These are phyloP conservation scores for Melitaea cinxia DNA, from an alignment of 1,140 invertebrate species.

Conservation along the genomic window DNA sequence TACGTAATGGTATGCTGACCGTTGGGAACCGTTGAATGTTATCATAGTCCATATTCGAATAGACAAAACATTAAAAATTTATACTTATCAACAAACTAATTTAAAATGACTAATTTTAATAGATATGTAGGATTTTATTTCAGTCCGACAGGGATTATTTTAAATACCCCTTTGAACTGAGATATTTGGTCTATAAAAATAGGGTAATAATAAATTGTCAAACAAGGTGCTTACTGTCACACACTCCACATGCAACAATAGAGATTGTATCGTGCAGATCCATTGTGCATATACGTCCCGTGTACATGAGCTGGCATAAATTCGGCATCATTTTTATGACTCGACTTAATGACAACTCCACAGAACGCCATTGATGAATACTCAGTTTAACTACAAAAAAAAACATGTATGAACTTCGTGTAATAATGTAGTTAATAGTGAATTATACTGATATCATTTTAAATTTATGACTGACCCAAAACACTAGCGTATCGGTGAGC, in stretches of 20 bases:
- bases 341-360: conserved; percentile 46
- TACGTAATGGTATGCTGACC: no score
- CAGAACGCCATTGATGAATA: conserved; percentile 61
- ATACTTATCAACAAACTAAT: no score
- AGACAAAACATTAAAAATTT: no score
- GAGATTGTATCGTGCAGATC: conserved; percentile 50
- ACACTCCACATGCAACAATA: conserved; percentile 59
- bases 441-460: background rate
- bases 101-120: no score
- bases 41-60: no score
- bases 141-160: no score
- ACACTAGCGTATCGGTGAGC: conserved; percentile 48
- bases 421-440: no score
- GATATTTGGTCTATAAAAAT: background rate
- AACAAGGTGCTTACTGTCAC: conserved; percentile 47
- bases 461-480: conserved; percentile 41
- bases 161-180: no score
- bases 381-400: conserved; percentile 53
- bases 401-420: no score
- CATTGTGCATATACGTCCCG: conserved; percentile 45
- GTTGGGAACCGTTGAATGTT: no score
- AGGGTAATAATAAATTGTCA: no score
- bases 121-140: no score
- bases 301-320: conserved; percentile 50
- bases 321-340: conserved; percentile 60